Conservation (phyloP, 2,797 vertebrate genomes). For the Babyrousa celebensis region DNA sequence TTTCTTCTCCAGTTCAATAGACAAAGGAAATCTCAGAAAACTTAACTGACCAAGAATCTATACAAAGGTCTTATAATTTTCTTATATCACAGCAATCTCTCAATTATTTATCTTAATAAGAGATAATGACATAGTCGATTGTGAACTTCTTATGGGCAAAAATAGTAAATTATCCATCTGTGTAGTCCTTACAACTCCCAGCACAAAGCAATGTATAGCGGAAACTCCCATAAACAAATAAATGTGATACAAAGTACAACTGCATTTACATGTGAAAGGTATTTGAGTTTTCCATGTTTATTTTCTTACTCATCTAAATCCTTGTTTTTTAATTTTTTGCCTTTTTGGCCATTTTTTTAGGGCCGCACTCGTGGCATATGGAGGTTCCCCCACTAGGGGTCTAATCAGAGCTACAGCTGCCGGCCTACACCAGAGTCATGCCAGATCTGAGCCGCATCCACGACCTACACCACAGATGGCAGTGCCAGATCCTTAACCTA, state of each 20-base stretch:
- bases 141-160: neutral
- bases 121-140: neutral
- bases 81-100: slow-evolving; percentile 39
- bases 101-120: slow-evolving; percentile 59
- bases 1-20: slow-evolving; percentile 53
- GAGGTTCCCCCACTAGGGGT: no score
- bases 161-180: slow-evolving; percentile 20
- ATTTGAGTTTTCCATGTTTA: slow-evolving; percentile 39
- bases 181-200: neutral
- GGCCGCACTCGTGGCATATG: no score
- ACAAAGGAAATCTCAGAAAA: slow-evolving; percentile 64
- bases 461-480: no score
- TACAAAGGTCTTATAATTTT: slow-evolving; percentile 44
- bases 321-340: no score
- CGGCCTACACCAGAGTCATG: no score
- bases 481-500: no score
- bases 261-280: slow-evolving; percentile 18
- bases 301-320: slow-evolving; percentile 38
- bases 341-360: no score
- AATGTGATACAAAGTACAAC: slow-evolving; percentile 21
- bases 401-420: no score
- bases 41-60: slow-evolving; percentile 38
- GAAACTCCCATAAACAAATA: slow-evolving; percentile 33
- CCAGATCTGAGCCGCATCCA: no score
- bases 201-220: neutral